These are phyloP conservation scores for Drosophila monieri DNA, from an alignment of 2,888 invertebrate genomes.

Conservation along the genomic window DNA sequence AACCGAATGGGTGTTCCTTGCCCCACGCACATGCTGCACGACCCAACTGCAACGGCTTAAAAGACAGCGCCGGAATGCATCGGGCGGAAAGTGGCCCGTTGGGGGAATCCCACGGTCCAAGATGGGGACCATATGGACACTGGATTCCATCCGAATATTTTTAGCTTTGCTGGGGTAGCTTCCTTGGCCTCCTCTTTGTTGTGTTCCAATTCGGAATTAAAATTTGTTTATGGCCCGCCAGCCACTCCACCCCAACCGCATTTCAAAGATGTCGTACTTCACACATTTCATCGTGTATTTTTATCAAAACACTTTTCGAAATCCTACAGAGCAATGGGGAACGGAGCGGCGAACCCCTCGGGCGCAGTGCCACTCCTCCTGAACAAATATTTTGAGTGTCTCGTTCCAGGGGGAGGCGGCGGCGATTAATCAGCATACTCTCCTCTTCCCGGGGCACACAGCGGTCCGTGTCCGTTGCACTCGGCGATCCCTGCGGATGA, in stretches of 20 bases:
- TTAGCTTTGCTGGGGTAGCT: slow-evolving; percentile 11
- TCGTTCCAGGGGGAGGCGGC: slow-evolving; percentile 20
- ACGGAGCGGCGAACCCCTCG: slow-evolving; percentile 4
- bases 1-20: slow-evolving; percentile 13
- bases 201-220: slow-evolving; percentile 7
- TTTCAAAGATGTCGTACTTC: slow-evolving; percentile 39
- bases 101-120: slow-evolving; percentile 24
- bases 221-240: slow-evolving; percentile 32
- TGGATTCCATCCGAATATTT: slow-evolving; percentile 16
- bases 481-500: slow-evolving; percentile 10
- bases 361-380: slow-evolving; percentile 24
- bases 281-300: slow-evolving; percentile 60
- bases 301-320: slow-evolving; percentile 56
- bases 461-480: neutral
- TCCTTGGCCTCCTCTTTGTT: neutral
- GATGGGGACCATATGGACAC: slow-evolving; percentile 27
- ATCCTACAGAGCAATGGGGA: slow-evolving; percentile 18
- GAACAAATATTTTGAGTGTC: slow-evolving; percentile 53
- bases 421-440: slow-evolving; percentile 18
- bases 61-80: neutral
- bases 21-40: slow-evolving; percentile 9
- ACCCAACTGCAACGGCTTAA: neutral
- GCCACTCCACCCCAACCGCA: slow-evolving; percentile 10
- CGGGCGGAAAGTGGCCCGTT: slow-evolving; percentile 4
- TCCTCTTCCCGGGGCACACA: neutral